A percentile compares a stretch with the other conserved stretches of the same genome.
These are phyloP conservation scores for Tigriopus japonicus DNA, from an alignment of 1,140 invertebrate genomes.

Conservation along the genomic window DNA sequence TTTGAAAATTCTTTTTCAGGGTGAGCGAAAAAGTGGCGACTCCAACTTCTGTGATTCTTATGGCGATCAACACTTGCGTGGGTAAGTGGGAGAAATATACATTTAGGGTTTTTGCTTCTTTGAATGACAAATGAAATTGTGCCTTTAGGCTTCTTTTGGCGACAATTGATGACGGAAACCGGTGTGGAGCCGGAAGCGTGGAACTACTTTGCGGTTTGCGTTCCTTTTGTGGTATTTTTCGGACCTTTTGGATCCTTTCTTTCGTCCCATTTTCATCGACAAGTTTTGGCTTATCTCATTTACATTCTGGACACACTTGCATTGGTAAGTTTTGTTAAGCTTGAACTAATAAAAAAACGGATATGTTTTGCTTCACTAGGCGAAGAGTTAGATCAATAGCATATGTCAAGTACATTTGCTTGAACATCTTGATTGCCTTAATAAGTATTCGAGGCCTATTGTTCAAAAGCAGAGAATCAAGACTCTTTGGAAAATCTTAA, in stretches of 20 bases:
- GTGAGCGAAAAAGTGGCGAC: conserved; percentile 13
- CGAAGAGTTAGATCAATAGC: no score
- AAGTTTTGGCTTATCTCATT: conserved; percentile 7
- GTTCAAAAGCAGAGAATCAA: no score
- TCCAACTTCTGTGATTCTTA: conserved; percentile 4
- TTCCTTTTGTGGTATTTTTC: conserved; percentile 1
- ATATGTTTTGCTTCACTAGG: no score
- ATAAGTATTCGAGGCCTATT: no score
- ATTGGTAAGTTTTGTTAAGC: no score
- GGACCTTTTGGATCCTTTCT: conserved; percentile 6
- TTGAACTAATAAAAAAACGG: no score
- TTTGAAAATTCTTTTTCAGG: conserved; percentile 1
- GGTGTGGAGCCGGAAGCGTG: conserved; percentile 4
- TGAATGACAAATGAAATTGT: no score
- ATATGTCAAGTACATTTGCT: no score
- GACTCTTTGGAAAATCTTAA: no score
- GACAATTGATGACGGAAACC: conserved; percentile 1
- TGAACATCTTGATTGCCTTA: no score
- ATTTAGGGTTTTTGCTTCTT: no score
- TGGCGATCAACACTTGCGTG: conserved; percentile 14
- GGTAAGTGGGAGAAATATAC: neutral
- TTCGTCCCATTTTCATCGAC: conserved; percentile 10
- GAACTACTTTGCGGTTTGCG: conserved; percentile 6
- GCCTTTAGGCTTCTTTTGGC: conserved; percentile 10
- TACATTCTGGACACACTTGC: conserved; percentile 9